Conservation (phyloP, 1,140 invertebrate genomes). For the Procambarus virginalis region DNA sequence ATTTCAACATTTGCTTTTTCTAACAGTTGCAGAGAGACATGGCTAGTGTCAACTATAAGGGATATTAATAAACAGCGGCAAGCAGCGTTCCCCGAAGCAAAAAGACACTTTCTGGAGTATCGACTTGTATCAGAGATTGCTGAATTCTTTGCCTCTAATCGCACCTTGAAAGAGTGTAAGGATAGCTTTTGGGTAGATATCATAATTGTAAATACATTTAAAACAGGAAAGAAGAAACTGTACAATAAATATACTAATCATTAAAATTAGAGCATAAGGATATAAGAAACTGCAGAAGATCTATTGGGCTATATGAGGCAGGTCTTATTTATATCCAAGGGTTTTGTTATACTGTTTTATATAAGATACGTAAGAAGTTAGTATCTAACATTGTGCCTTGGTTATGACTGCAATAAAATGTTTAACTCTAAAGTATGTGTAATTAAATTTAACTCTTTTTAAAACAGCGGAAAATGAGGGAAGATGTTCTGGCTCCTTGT, state of each 20-base stretch:
- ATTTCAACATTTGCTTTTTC: background rate
- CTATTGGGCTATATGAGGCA: too few relatives aligned
- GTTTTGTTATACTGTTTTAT: too few relatives aligned
- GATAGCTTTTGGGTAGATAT: constrained; percentile 13
- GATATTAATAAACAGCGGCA: constrained; percentile 40
- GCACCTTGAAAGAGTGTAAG: constrained; percentile 75
- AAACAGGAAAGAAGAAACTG: too few relatives aligned
- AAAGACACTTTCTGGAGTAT: constrained; percentile 35
- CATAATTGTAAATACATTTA: too few relatives aligned
- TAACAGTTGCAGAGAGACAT: constrained; percentile 38
- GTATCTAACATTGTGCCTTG: too few relatives aligned
- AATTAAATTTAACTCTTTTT: background rate
- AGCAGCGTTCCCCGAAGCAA: constrained; percentile 7
- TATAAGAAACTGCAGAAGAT: too few relatives aligned
- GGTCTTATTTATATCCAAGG: too few relatives aligned
- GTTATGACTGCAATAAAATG: too few relatives aligned
- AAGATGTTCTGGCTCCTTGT: constrained; percentile 86
- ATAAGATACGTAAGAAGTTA: too few relatives aligned
- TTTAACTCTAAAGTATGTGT: too few relatives aligned
- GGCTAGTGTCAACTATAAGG: constrained; percentile 23
- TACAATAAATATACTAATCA: too few relatives aligned
- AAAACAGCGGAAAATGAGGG: constrained; percentile 78
- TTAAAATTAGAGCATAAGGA: too few relatives aligned
- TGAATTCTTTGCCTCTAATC: constrained; percentile 1
- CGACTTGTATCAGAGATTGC: constrained; percentile 36